Evolutionary conservation across 2,888 invertebrate genomes (phyloP), one percentile per base, ranked within the genome.

Genomic region (Anaspis maculata): DNA sequence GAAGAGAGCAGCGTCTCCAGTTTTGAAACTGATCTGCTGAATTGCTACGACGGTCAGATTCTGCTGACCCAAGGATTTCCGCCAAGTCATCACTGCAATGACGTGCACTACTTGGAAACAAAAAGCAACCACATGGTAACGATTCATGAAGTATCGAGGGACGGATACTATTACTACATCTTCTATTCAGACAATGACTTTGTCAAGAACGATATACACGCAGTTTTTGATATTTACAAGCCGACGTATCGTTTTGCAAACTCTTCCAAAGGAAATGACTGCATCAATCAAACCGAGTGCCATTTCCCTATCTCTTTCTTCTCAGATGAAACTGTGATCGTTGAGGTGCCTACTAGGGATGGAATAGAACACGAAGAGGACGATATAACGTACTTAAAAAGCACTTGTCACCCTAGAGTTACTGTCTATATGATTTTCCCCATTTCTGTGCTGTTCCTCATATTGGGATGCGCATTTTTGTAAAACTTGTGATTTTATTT

Each of bases 91-190:
- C 67, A 73, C 21, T 88, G 87, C 54, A 74, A 73, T 19, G 76
- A 76, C 61, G 75, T 82, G 0, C 73, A 75, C 47, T 82, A 79
- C 50, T 69, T 85, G 44, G 77, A 83, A 50, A n/a, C n/a, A n/a
- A 73, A 71, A 35, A 77, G 77, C 3, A 75, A 77, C 14, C 80
- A 80, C 44, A 78, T 84, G 69, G 68, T 75, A 41, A 73, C 76
- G 1, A 73, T 72, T 35, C 85, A 88, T 51, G 76, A 83, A 45
- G 80, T 88, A 13, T 68, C 73, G 21, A 70, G 75, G 30, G 82
- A 86, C 57, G 88, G 87, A 4, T 88, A 88, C 64, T 89, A 88
- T 60, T 89, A 89, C 64, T 89, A 88, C 52, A 86, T 89, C 48
- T 88, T 89, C 64, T 88, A 87, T 56, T 87, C 85, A 51, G 86